Evolutionary conservation across 53 echinoderm and acorn worm species (phyloP).

Genomic region (Antedon mediterranea): DNA sequence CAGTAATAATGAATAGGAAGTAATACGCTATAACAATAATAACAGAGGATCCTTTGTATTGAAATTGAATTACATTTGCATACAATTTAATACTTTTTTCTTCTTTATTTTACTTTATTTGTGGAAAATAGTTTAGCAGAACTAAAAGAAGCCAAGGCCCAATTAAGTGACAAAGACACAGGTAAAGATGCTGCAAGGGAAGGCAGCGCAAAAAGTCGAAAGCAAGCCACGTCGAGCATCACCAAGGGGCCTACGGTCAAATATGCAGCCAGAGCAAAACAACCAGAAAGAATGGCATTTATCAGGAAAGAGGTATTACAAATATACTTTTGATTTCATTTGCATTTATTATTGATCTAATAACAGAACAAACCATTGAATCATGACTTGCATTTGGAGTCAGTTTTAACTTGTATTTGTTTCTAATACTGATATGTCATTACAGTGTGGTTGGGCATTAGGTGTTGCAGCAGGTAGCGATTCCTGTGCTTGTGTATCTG

Average conservation of each 20-base stretch:
- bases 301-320: constrained; percentile 79
- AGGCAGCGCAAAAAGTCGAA: constrained; percentile 29
- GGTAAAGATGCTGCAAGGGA: neutral
- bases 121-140: neutral
- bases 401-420: neutral
- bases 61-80: no score
- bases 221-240: constrained; percentile 44
- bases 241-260: constrained; percentile 84
- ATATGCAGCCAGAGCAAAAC: constrained; percentile 85
- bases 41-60: no score
- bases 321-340: no score
- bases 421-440: neutral
- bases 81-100: no score
- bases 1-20: no score
- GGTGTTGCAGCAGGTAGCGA: constrained; percentile 57
- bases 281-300: constrained; percentile 78
- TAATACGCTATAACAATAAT: no score
- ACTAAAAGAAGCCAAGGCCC: neutral
- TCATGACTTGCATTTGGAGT: no score
- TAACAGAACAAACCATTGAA: no score
- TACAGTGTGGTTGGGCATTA: constrained; percentile 81
- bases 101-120: neutral
- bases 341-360: no score
- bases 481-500: constrained; percentile 77
- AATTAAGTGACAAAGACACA: neutral